Evolutionary conservation across 2,797 vertebrate genomes (phyloP).

Genomic region (Anas georgica): DNA sequence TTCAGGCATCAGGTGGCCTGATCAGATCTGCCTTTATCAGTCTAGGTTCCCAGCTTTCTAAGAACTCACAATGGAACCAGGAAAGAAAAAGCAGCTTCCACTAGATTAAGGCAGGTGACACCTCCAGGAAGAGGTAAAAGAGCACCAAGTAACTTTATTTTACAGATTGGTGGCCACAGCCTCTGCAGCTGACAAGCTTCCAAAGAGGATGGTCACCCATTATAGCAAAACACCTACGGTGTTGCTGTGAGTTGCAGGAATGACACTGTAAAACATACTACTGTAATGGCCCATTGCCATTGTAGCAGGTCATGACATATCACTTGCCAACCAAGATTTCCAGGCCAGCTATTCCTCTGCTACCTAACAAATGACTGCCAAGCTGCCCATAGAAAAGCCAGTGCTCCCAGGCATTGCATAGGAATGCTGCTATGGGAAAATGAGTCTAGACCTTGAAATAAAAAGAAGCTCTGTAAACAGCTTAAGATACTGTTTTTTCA

Average conservation of each 20-base stretch:
- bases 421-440: neutral
- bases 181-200: neutral
- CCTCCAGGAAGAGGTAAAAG: neutral
- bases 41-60: neutral
- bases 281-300: neutral
- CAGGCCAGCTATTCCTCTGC: neutral
- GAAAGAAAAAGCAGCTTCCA: neutral
- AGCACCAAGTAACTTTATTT: neutral
- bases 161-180: neutral
- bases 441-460: neutral
- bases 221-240: rapidly evolving
- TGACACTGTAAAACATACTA: neutral
- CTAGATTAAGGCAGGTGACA: neutral
- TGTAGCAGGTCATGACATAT: neutral
- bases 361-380: neutral
- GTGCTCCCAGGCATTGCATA: neutral
- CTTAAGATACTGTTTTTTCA: neutral
- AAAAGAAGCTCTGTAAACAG: neutral
- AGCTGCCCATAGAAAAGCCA: neutral
- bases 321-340: neutral
- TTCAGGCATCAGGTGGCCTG: neutral
- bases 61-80: rapidly evolving
- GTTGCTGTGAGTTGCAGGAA: neutral
- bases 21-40: neutral
- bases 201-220: neutral